Percentiles rank a stretch among this genome's conserved stretches.
Evolutionary conservation across 2,113 vertebrate genomes (phyloP).

Genomic region (Cichladusa arquata): DNA sequence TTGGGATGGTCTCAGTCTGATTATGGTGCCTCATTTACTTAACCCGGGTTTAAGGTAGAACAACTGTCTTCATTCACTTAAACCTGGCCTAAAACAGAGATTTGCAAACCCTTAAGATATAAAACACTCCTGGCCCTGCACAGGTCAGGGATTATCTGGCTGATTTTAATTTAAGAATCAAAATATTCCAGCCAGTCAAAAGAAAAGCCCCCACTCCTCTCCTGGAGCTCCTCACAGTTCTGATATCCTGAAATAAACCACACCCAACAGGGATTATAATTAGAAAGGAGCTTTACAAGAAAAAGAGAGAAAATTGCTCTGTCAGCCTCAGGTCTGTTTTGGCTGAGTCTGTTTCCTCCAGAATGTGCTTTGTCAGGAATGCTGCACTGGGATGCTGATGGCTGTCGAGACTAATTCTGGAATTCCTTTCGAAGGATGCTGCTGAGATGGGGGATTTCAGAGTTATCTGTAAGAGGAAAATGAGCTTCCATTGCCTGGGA

Average conservation of each 20-base stretch:
- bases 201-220: neutral
- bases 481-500: neutral
- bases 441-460: neutral
- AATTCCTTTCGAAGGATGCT: neutral
- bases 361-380: constrained; percentile 18
- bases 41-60: neutral
- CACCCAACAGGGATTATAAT: neutral
- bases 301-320: neutral
- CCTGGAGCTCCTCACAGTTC: neutral
- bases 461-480: neutral
- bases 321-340: constrained; percentile 12
- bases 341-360: neutral
- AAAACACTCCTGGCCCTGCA: neutral
- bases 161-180: neutral
- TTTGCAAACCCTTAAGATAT: neutral
- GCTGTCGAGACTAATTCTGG: neutral
- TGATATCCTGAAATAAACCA: neutral
- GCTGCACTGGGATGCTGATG: neutral
- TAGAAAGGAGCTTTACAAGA: neutral
- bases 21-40: neutral
- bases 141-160: neutral
- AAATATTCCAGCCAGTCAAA: neutral
- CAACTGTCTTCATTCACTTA: neutral
- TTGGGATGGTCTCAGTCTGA: neutral
- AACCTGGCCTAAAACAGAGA: neutral